These are phyloP conservation scores for Calidris pugnax DNA, from an alignment of 2,113 vertebrate species.

Conservation along the genomic window DNA sequence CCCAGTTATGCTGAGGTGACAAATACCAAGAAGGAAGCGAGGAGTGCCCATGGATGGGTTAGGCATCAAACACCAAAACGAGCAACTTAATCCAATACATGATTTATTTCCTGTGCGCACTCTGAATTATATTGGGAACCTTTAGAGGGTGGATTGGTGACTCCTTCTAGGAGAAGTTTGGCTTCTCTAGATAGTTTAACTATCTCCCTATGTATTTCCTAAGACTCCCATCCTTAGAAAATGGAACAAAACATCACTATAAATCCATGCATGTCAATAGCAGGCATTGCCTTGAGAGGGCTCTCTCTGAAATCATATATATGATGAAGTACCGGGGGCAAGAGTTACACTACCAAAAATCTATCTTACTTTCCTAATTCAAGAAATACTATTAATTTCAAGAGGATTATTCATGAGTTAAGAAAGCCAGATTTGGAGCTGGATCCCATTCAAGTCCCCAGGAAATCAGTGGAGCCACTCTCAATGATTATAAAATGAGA, in stretches of 20 bases:
- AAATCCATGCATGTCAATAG: background rate
- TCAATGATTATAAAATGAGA: background rate
- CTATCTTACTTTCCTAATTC: background rate
- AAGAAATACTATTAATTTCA: background rate
- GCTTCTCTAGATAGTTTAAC: background rate
- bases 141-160: background rate
- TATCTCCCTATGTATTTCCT: background rate
- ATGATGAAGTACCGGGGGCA: background rate
- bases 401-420: background rate
- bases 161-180: background rate
- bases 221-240: background rate
- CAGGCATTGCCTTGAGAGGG: background rate
- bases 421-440: slow-evolving; percentile 21
- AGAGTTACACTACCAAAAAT: background rate
- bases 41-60: background rate
- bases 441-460: background rate
- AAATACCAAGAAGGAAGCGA: background rate
- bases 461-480: background rate
- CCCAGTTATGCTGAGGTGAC: background rate
- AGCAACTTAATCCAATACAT: background rate
- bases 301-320: background rate
- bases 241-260: background rate
- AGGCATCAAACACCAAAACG: background rate
- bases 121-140: background rate
- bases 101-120: background rate